Conservation (phyloP, 2,797 vertebrate species). For the Lepus townsendii region DNA sequence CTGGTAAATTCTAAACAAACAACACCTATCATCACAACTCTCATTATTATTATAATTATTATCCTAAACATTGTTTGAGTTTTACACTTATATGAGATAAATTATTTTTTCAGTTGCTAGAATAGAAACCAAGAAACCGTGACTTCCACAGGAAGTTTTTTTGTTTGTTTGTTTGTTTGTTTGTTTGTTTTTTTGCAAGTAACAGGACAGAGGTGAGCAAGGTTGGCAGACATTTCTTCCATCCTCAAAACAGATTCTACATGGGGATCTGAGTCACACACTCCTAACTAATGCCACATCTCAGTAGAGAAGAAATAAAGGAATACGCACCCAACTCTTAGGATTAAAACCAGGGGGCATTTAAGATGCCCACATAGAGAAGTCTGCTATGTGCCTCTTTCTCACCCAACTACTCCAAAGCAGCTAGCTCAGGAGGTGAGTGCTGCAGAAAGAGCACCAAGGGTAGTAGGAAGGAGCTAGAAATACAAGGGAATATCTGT, state of each 20-base stretch:
- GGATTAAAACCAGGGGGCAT: background rate
- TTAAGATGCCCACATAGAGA: no score
- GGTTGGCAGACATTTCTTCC: background rate
- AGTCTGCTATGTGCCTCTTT: no score
- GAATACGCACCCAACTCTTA: background rate
- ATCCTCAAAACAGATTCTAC: background rate
- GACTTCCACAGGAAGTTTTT: background rate
- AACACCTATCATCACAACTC: background rate
- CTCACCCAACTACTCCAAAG: no score
- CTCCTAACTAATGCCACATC: background rate
- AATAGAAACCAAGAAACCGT: background rate
- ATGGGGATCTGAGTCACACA: background rate
- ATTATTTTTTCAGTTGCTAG: background rate
- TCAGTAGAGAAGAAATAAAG: background rate
- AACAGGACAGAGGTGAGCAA: background rate
- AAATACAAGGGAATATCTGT: no score
- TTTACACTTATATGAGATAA: background rate
- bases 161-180: background rate
- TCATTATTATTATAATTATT: background rate
- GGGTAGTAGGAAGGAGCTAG: no score
- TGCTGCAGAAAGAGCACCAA: no score
- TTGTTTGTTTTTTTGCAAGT: background rate
- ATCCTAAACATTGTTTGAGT: background rate
- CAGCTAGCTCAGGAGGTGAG: no score
- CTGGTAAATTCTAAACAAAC: background rate